phyloP scores from a whole-genome alignment of 2,113 vertebrate genomes.

The Microtus montanus region DNA sequence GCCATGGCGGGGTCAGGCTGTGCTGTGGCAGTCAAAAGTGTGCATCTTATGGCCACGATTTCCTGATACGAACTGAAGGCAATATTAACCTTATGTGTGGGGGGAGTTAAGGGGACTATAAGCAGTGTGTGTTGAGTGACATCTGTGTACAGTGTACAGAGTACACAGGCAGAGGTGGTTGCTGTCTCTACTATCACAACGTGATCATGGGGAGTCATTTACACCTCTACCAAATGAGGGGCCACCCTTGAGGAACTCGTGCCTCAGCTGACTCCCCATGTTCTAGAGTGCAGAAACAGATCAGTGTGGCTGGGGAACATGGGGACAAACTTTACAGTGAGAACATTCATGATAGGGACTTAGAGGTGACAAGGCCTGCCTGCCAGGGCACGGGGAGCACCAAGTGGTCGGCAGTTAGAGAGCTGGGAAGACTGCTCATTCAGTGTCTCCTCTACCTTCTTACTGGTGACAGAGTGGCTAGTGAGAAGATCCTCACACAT shows the following conservation, averaged over 20 bases:
- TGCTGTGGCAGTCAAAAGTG: not conserved
- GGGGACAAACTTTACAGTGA: not conserved
- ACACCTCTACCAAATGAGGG: not conserved
- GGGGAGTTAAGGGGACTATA: not conserved
- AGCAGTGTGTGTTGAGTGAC: not conserved
- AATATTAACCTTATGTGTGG: not conserved
- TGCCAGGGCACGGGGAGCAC: not conserved
- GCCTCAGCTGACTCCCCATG: not conserved
- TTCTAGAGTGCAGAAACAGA: not conserved
- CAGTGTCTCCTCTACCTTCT: not conserved
- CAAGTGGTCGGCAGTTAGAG: no score
- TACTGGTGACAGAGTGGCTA: not conserved
- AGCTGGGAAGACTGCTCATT: no score
- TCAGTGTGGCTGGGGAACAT: not conserved
- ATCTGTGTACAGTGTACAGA: not conserved
- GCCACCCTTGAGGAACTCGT: not conserved
- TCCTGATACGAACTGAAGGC: not conserved
- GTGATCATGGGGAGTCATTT: not conserved
- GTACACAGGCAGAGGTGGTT: accelerated
- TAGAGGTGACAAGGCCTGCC: not conserved
- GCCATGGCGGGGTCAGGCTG: not conserved
- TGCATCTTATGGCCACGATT: not conserved
- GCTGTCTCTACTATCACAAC: no score
- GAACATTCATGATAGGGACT: not conserved
- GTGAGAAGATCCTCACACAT: not conserved